Evolutionary conservation across 2,797 vertebrate genomes (phyloP), one percentile per base, ranked within the genome.

Genomic region (Lagocephalus sceleratus): DNA sequence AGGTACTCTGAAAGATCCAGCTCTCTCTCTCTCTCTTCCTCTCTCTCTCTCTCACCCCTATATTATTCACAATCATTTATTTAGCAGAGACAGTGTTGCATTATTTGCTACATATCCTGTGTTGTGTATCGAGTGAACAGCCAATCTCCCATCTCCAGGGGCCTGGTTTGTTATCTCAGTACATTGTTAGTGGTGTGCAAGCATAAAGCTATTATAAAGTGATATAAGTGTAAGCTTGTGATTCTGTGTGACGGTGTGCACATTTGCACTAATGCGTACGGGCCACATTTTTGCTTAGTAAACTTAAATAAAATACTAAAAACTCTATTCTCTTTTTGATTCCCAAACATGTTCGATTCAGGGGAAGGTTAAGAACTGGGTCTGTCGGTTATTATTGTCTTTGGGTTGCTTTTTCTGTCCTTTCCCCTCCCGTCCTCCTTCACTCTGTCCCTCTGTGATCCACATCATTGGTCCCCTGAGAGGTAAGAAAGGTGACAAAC

Each of bases 401-500:
- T 78, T 71, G 73, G 72, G 73, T 72, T 68, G 79, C 69, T 60
- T 59, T 80, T 81, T 75, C 71, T 70, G 62, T 69, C 57, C 38
- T 12, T 60, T 61, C 60, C 62, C 55, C 57, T 43, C 47, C 19
- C 64, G 66, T 73, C 66, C 68, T 75, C 65, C 59, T 68, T 60
- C 64, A 67, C 62, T 64, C 68, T 71, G 68, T 76, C 73, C 70
- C 72, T 75, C 71, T 77, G 78, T 84, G 83, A 89, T 88, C 86
- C 84, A 81, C 85, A 87, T 87, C 85, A 86, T 81, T 82, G 80
- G 76, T 85, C 85, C 83, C 87, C 17, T 17, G 81, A 85, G 85
- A 84, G 70, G 71, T 67, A 82, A 77, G 83, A 82, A 84, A 85
- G 83, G 82, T 83, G 85, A 88, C 84, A 88, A 89, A 89, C 86